Conservation (phyloP, 2,797 vertebrate species). For the Cyprinodon diabolis region DNA sequence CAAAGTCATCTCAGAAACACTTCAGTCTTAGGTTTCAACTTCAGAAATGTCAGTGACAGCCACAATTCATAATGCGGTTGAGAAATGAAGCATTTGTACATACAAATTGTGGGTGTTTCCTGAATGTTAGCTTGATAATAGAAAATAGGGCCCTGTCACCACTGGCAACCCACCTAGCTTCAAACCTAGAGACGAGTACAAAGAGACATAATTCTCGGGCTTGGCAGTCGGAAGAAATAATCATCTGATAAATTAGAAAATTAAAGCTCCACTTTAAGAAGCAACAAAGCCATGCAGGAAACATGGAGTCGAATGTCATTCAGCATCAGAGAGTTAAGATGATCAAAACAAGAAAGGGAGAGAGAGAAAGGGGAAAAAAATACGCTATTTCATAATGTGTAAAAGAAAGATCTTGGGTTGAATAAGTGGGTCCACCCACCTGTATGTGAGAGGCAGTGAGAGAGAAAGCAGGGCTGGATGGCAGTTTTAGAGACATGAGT, state of each 20-base stretch:
- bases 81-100: conserved; percentile 47
- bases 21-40: conserved; percentile 32
- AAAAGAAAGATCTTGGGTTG: conserved; percentile 83
- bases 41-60: conserved; percentile 46
- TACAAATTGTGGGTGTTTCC: conserved; percentile 76
- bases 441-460: conserved; percentile 79
- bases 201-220: conserved; percentile 38
- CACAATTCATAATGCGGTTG: conserved; percentile 44
- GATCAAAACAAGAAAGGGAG: conserved; percentile 57
- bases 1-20: conserved; percentile 36
- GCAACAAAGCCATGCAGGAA: conserved; percentile 18
- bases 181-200: conserved; percentile 45
- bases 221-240: conserved; percentile 45
- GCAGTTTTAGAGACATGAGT: conserved; percentile 83
- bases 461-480: conserved; percentile 75
- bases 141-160: conserved; percentile 73
- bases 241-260: conserved; percentile 39
- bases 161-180: conserved; percentile 70
- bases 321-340: conserved; percentile 49
- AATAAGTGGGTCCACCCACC: conserved; percentile 88
- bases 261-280: conserved; percentile 21
- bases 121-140: conserved; percentile 71
- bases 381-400: conserved; percentile 80
- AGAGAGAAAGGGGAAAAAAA: conserved; percentile 39
- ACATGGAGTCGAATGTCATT: conserved; percentile 46